These are phyloP conservation scores for Enteromius fasciolatus DNA, from an alignment of 2,797 vertebrate genomes.

Conservation along the genomic window DNA sequence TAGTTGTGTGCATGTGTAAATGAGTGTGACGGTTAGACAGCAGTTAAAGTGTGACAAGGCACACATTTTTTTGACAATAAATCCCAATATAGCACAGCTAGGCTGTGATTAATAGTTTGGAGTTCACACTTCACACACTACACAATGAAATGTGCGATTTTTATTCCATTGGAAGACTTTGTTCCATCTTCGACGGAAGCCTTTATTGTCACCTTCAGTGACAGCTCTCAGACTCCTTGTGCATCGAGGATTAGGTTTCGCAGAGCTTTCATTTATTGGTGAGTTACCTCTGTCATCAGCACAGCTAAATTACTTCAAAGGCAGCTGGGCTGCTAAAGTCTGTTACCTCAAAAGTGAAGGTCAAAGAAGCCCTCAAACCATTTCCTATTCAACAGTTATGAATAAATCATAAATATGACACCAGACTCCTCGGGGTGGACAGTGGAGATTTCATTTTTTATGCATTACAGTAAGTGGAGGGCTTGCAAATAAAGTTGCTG, in stretches of 20 bases:
- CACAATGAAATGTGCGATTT: constrained; percentile 18
- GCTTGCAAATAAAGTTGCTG: constrained; percentile 38
- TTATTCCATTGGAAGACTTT: constrained; percentile 23
- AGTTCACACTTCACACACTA: constrained; percentile 30
- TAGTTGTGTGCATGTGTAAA: constrained; percentile 37
- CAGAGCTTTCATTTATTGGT: constrained; percentile 16
- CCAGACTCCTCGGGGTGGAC: constrained; percentile 66
- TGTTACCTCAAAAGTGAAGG: constrained; percentile 59
- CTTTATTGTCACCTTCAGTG: constrained; percentile 19
- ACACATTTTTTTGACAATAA: constrained; percentile 28
- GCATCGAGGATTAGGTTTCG: background rate
- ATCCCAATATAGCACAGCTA: constrained; percentile 38
- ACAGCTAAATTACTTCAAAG: constrained; percentile 31
- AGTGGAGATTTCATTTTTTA: constrained; percentile 28
- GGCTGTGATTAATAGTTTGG: constrained; percentile 41
- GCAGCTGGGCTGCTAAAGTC: constrained; percentile 29
- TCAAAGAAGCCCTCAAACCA: constrained; percentile 69
- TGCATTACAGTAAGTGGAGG: constrained; percentile 21
- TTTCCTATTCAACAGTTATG: constrained; percentile 66
- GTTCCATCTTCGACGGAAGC: background rate
- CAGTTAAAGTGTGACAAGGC: constrained; percentile 33
- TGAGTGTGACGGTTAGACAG: constrained; percentile 21
- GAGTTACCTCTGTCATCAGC: constrained; percentile 13
- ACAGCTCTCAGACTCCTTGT: background rate
- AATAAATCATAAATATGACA: constrained; percentile 78